Conservation (phyloP, 1,140 invertebrate species). For the Leguminivora glycinivorella region DNA sequence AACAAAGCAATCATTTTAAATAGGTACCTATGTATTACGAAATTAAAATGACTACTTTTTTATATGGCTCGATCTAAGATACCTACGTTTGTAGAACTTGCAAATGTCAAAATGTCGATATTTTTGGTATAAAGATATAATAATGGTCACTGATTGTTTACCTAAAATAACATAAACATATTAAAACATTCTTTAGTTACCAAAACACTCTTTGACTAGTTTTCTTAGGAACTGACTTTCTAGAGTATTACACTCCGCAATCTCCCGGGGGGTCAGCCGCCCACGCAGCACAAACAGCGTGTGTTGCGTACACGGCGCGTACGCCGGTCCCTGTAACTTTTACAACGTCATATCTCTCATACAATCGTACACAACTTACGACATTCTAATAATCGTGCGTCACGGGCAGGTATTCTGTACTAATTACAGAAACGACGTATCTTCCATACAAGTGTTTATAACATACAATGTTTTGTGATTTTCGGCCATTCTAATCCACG, state of each 20-base stretch:
- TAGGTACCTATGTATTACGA: too few relatives aligned
- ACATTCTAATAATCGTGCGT: not conserved
- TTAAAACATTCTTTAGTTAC: not conserved
- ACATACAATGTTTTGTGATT: not conserved
- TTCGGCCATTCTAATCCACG: not conserved
- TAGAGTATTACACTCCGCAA: not conserved
- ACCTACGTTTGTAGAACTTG: too few relatives aligned
- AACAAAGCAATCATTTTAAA: too few relatives aligned
- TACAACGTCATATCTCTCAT: not conserved
- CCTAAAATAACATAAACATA: not conserved
- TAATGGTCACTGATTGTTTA: not conserved
- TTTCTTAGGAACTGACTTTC: not conserved
- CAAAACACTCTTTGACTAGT: not conserved
- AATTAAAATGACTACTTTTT: too few relatives aligned
- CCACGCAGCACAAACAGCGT: slow-evolving; percentile 19
- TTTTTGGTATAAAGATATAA: not conserved
- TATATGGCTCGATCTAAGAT: too few relatives aligned
- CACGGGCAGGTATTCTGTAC: not conserved
- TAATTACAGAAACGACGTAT: not conserved
- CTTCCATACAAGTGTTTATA: not conserved
- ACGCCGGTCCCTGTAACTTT: not conserved
- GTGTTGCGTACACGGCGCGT: not conserved
- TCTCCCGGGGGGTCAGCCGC: slow-evolving; percentile 17
- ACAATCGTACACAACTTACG: not conserved
- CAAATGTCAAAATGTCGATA: too few relatives aligned